Percentiles rank a stretch among this genome's conserved stretches.
These are phyloP conservation scores for Lordiphosa clarofinis DNA, from an alignment of 1,140 invertebrate genomes.

Conservation along the genomic window DNA sequence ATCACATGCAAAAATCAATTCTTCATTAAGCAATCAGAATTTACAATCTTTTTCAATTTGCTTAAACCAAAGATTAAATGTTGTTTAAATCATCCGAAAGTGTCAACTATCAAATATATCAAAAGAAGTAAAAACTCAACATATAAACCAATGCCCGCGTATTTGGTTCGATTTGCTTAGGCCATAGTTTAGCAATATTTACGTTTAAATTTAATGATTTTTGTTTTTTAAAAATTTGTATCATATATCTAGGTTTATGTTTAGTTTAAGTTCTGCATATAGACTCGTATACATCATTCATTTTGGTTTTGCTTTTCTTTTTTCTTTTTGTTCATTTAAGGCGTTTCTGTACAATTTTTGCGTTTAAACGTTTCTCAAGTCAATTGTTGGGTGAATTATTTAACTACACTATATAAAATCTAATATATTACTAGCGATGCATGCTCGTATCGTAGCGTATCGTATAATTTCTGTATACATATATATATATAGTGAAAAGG, in stretches of 20 bases:
- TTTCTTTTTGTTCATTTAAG: slow-evolving; percentile 48
- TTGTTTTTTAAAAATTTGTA: slow-evolving; percentile 52
- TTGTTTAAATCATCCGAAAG: not conserved
- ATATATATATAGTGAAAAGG: slow-evolving; percentile 41
- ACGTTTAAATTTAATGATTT: slow-evolving; percentile 19
- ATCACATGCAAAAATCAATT: no score
- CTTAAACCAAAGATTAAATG: not conserved
- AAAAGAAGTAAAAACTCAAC: slow-evolving; percentile 7
- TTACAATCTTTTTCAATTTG: slow-evolving; percentile 45
- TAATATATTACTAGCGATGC: slow-evolving; percentile 65
- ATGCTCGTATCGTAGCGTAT: slow-evolving; percentile 46
- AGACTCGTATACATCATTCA: slow-evolving; percentile 70
- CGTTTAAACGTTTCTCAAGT: slow-evolving; percentile 69
- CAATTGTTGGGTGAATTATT: slow-evolving; percentile 66
- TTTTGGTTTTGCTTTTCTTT: slow-evolving; percentile 39
- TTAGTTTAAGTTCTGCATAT: slow-evolving; percentile 63
- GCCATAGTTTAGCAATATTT: slow-evolving; percentile 31
- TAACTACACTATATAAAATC: slow-evolving; percentile 51
- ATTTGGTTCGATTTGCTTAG: slow-evolving; percentile 49
- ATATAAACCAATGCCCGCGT: slow-evolving; percentile 6
- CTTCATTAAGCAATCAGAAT: slow-evolving; percentile 34
- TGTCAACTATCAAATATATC: not conserved
- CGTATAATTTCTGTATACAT: slow-evolving; percentile 61
- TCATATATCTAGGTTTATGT: slow-evolving; percentile 59
- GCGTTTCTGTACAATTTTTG: slow-evolving; percentile 77